A percentile compares a stretch with the other conserved stretches of the same genome.
Evolutionary conservation across 2,113 vertebrate species (phyloP).

Genomic region (Plectropomus leopardus): DNA sequence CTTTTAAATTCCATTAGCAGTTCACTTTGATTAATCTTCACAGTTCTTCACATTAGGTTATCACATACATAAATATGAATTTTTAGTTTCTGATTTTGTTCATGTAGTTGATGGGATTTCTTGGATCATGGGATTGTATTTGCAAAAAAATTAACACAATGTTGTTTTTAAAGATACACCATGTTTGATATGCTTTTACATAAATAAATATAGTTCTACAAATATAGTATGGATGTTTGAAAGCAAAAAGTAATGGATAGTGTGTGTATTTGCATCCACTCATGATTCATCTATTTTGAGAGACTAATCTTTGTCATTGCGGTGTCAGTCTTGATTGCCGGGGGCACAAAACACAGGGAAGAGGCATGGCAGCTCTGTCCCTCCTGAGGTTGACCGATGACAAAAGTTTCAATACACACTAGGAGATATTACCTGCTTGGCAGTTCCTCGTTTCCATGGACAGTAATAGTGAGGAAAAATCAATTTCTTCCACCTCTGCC

Average conservation of each 20-base stretch:
- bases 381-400: slow-evolving; percentile 65
- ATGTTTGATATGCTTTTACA: neutral
- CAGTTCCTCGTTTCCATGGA: slow-evolving; percentile 61
- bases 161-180: neutral
- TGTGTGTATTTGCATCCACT: slow-evolving; percentile 23
- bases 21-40: slow-evolving; percentile 1
- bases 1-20: neutral
- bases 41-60: neutral
- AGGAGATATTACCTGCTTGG: slow-evolving; percentile 58
- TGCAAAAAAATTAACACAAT: neutral
- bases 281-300: slow-evolving; percentile 46
- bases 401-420: slow-evolving; percentile 53
- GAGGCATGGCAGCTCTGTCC: slow-evolving; percentile 42
- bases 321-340: slow-evolving; percentile 34
- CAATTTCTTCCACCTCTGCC: slow-evolving; percentile 66
- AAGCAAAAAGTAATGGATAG: neutral
- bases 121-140: neutral
- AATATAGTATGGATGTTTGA: neutral
- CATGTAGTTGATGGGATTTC: neutral
- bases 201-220: neutral
- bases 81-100: neutral
- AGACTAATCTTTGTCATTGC: slow-evolving; percentile 44
- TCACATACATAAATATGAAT: slow-evolving; percentile 4
- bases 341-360: slow-evolving; percentile 29
- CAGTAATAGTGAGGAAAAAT: slow-evolving; percentile 70